Evolutionary conservation across 2,797 vertebrate species (phyloP).

Genomic region (Parauchenoglanis punctatus): DNA sequence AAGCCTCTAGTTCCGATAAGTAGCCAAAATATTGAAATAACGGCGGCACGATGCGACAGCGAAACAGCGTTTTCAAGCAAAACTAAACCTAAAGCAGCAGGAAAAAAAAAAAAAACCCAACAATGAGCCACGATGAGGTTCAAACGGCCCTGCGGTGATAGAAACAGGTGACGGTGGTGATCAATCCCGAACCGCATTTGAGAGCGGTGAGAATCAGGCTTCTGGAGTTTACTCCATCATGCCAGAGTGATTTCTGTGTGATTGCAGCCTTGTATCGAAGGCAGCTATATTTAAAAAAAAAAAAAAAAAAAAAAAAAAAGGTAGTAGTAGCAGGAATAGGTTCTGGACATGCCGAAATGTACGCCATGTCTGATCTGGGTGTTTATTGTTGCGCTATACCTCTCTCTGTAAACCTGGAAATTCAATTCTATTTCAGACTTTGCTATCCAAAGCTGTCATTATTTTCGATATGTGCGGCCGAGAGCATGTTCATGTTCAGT

Average conservation of each 20-base stretch:
- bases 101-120: background rate
- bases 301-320: background rate
- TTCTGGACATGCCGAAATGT: slow-evolving; percentile 22
- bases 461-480: background rate
- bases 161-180: background rate
- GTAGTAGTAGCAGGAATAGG: background rate
- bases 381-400: background rate
- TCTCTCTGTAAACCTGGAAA: background rate
- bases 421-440: background rate
- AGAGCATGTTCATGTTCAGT: background rate
- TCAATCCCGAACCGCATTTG: background rate
- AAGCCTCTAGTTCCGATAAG: background rate
- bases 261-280: slow-evolving; percentile 41
- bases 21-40: background rate
- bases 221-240: slow-evolving; percentile 23
- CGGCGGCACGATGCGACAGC: background rate
- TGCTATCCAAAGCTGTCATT: background rate
- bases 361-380: slow-evolving; percentile 2
- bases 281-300: background rate
- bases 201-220: slow-evolving; percentile 20
- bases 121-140: background rate
- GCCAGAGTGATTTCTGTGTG: slow-evolving; percentile 29
- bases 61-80: background rate
- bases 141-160: background rate
- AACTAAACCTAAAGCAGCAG: background rate